Percentiles rank a stretch among this genome's conserved stretches.
Conservation (phyloP, 2,113 vertebrate species). For the Urocynchramus pylzowi region DNA sequence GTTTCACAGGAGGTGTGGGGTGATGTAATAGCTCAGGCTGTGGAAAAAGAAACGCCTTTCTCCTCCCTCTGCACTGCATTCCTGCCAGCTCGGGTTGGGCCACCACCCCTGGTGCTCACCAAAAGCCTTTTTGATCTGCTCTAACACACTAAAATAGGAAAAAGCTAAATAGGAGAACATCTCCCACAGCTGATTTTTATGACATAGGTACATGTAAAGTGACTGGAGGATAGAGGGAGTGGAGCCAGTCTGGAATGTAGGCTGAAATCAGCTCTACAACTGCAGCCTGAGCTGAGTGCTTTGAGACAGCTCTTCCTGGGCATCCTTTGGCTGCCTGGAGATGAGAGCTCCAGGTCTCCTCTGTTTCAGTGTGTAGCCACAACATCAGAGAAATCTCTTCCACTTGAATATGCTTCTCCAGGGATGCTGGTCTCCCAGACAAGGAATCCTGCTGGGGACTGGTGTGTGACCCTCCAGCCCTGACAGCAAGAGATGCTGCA, state of each 20-base stretch:
- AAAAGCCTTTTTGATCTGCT: neutral
- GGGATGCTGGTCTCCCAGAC: neutral
- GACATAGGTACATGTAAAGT: neutral
- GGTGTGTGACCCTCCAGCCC: neutral
- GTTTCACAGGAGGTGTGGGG: neutral
- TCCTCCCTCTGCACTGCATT: neutral
- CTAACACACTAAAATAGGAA: neutral
- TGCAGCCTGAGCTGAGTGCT: neutral
- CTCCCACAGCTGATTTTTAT: neutral
- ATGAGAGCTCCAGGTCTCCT: neutral
- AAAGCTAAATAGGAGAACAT: neutral
- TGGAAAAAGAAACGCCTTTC: neutral
- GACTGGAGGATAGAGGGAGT: neutral
- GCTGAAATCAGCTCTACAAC: neutral
- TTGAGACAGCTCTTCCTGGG: neutral
- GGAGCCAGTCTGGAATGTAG: neutral
- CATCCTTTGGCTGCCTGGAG: neutral
- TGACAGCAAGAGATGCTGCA: neutral
- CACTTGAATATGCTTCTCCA: neutral
- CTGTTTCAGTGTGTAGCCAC: neutral
- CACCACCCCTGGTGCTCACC: neutral
- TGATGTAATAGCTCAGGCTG: neutral
- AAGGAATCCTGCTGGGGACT: neutral
- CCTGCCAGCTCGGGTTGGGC: neutral
- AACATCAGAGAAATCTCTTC: neutral